These are phyloP conservation scores for Ciconia boyciana DNA, from an alignment of 2,113 vertebrate species.

Conservation along the genomic window DNA sequence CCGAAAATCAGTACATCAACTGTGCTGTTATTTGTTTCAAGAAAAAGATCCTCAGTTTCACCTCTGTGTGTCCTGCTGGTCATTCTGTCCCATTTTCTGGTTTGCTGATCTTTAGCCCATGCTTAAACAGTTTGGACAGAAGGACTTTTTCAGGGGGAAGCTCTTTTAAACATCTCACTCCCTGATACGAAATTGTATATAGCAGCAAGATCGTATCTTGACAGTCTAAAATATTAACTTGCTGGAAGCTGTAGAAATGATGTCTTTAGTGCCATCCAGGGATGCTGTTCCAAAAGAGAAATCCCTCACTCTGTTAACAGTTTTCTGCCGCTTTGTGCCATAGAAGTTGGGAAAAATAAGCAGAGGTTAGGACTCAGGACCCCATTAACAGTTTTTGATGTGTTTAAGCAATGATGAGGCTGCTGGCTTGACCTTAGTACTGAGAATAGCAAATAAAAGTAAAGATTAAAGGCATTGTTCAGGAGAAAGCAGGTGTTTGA, in stretches of 20 bases:
- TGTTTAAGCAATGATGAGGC: neutral
- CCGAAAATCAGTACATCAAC: neutral
- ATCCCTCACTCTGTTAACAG: neutral
- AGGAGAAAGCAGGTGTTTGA: neutral
- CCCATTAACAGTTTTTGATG: neutral
- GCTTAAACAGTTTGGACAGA: neutral
- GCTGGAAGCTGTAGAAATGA: neutral
- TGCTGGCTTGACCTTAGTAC: neutral
- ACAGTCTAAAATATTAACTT: neutral
- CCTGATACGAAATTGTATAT: neutral
- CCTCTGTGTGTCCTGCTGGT: neutral
- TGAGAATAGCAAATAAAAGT: neutral
- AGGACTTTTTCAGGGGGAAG: neutral
- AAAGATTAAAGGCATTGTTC: neutral
- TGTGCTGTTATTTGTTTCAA: neutral
- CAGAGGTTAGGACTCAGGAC: neutral
- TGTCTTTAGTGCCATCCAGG: neutral
- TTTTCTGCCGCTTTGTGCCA: neutral
- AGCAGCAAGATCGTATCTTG: neutral
- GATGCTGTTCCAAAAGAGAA: neutral
- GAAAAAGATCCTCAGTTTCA: neutral
- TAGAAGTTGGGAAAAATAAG: neutral
- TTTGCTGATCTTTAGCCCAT: neutral
- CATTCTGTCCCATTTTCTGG: neutral
- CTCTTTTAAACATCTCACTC: neutral